These are phyloP conservation scores for Acanthoscelides obtectus DNA, from an alignment of 2,888 invertebrate genomes.

Conservation along the genomic window DNA sequence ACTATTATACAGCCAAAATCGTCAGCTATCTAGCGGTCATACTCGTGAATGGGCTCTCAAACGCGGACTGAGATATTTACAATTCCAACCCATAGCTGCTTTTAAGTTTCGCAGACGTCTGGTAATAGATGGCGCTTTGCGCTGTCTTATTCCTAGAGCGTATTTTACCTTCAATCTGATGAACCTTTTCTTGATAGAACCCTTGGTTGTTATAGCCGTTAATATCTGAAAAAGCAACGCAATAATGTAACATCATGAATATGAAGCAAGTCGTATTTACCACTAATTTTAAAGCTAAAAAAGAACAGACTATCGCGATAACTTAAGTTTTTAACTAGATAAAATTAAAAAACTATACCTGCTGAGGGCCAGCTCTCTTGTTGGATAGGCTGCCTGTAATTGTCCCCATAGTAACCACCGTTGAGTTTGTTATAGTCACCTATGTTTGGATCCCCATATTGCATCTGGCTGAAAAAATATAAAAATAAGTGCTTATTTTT, in stretches of 20 bases:
- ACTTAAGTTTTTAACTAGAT: neutral
- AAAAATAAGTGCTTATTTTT: neutral
- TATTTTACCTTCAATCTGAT: neutral
- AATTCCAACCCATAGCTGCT: too few species aligned
- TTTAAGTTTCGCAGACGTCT: too few species aligned
- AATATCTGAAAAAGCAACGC: neutral
- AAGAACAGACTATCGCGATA: neutral
- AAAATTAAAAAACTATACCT: neutral
- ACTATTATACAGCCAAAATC: too few species aligned
- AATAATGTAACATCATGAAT: too few species aligned
- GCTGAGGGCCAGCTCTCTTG: slow-evolving; percentile 30
- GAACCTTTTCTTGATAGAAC: neutral
- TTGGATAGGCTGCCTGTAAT: slow-evolving; percentile 35
- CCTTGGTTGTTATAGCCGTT: neutral
- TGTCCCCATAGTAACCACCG: slow-evolving; percentile 37
- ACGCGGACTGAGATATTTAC: too few species aligned
- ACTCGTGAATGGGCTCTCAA: too few species aligned
- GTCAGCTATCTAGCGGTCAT: too few species aligned
- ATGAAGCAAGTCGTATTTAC: too few species aligned
- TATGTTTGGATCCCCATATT: slow-evolving; percentile 29
- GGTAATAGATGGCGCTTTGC: too few species aligned
- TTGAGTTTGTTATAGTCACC: slow-evolving; percentile 24
- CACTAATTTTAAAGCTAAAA: too few species aligned
- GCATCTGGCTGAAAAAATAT: slow-evolving; percentile 32
- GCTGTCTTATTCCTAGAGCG: too few species aligned